A percentile compares a stretch with the other conserved stretches of the same genome.
Evolutionary conservation across 2,797 vertebrate genomes (phyloP).

Genomic region (Rhynchonycteris naso): DNA sequence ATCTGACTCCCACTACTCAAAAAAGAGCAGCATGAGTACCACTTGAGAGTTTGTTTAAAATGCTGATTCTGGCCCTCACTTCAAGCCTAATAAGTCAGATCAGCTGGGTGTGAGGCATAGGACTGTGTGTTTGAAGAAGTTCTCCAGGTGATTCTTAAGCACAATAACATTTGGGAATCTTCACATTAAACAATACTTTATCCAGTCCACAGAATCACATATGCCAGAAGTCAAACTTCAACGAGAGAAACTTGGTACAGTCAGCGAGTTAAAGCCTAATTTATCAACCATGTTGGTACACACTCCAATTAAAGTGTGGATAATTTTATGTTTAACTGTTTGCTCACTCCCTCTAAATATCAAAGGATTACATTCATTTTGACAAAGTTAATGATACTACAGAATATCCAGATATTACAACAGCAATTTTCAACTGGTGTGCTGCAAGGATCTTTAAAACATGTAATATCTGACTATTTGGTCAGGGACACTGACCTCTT

Average conservation of each 20-base stretch:
- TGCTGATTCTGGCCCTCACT: neutral
- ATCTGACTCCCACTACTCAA: neutral
- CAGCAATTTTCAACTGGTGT: neutral
- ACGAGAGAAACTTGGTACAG: neutral
- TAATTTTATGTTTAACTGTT: neutral
- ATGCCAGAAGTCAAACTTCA: neutral
- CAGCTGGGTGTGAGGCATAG: neutral
- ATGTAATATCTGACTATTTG: too few relatives aligned
- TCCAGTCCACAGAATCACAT: neutral
- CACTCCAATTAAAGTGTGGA: neutral
- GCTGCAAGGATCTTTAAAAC: too few relatives aligned
- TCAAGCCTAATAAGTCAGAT: neutral
- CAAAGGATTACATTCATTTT: neutral
- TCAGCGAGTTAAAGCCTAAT: neutral
- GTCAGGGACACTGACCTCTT: too few relatives aligned
- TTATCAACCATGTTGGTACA: neutral
- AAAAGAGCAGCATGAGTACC: rapidly evolving
- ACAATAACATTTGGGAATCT: neutral
- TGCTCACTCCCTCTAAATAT: neutral
- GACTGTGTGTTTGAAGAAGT: neutral
- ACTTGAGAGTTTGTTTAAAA: neutral
- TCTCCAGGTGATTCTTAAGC: neutral
- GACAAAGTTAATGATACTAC: neutral
- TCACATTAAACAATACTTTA: neutral
- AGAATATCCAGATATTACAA: neutral